phyloP scores from a whole-genome alignment of 2,113 vertebrate species.

The Oncorhynchus clarkii region DNA sequence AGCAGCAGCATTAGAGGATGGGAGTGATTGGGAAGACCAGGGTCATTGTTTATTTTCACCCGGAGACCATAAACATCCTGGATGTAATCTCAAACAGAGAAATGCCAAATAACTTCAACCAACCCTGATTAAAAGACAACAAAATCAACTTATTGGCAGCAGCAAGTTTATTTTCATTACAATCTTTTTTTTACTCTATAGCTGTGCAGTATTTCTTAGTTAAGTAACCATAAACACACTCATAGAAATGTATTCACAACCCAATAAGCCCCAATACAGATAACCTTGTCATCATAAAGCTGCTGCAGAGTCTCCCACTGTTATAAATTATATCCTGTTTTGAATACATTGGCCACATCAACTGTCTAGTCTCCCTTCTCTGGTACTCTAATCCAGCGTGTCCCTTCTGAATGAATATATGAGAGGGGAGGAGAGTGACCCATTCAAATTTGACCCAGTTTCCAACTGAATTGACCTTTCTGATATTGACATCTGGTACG shows the following conservation, averaged over 20 bases:
- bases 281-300: constrained; percentile 21
- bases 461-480: not conserved
- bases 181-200: constrained; percentile 37
- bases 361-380: not conserved
- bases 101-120: constrained; percentile 14
- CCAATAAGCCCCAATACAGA: constrained; percentile 24
- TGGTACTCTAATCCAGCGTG: not conserved
- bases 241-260: constrained; percentile 38
- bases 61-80: constrained; percentile 19
- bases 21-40: not conserved
- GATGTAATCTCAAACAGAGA: constrained; percentile 51
- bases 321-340: not conserved
- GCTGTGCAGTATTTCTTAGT: constrained; percentile 14
- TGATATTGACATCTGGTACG: not conserved
- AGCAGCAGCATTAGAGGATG: not conserved
- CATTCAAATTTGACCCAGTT: not conserved
- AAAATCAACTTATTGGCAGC: not conserved
- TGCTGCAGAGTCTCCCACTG: not conserved
- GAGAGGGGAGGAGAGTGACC: not conserved
- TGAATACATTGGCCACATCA: not conserved
- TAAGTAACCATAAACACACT: constrained; percentile 26
- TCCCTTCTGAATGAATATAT: not conserved
- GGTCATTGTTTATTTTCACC: not conserved
- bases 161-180: constrained; percentile 39
- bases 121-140: constrained; percentile 40